Conservation (phyloP, 2,888 invertebrate species). For the Limnephilus auricula region DNA sequence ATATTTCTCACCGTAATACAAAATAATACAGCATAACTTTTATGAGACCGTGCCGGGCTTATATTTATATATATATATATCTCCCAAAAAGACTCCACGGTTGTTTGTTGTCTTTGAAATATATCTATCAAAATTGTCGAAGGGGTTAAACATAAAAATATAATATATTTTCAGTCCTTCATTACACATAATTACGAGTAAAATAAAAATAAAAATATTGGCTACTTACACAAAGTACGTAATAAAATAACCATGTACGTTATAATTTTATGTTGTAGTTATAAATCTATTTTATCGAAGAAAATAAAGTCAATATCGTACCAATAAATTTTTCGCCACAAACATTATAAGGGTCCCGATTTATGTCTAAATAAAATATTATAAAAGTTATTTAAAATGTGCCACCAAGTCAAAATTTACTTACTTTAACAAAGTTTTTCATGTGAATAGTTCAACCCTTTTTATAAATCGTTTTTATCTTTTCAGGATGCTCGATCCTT, state of each 20-base stretch:
- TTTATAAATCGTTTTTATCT: background rate
- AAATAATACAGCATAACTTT: no score
- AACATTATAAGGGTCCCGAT: background rate
- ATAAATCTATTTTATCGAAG: background rate
- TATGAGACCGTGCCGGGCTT: no score
- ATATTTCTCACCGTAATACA: no score
- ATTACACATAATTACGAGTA: background rate
- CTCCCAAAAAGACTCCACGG: no score
- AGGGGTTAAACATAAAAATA: no score
- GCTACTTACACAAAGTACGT: background rate
- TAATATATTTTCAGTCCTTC: background rate
- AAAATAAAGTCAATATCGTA: background rate
- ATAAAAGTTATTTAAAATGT: background rate
- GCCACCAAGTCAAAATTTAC: background rate
- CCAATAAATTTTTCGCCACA: background rate
- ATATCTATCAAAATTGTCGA: no score
- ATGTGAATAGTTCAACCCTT: background rate
- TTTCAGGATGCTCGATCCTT: background rate
- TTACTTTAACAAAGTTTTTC: background rate
- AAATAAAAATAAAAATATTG: background rate
- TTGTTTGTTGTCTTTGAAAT: no score
- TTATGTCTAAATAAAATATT: background rate
- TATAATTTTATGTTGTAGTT: background rate
- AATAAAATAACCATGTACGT: background rate
- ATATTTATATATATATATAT: no score